These are phyloP conservation scores for Salvelinus sp. DNA, from an alignment of 2,113 vertebrate species.

Conservation along the genomic window DNA sequence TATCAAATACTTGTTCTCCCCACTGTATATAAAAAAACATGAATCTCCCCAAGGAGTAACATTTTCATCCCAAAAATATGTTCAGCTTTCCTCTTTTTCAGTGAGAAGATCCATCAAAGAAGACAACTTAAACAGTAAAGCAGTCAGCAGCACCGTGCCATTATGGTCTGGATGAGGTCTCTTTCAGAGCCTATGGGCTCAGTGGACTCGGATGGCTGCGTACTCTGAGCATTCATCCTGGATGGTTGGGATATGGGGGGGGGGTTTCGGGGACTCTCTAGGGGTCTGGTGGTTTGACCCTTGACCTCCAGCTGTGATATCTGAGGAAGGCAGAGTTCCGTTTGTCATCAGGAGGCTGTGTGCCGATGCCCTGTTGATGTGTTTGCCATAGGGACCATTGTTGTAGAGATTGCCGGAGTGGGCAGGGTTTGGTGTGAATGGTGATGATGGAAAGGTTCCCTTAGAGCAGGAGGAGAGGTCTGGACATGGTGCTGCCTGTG, in stretches of 20 bases:
- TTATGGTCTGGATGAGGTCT: too few species aligned
- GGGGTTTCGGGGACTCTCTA: not conserved
- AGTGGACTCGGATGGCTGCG: not conserved
- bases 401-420: not conserved
- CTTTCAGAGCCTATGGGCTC: not conserved
- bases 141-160: too few species aligned
- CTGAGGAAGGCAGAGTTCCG: not conserved
- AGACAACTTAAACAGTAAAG: too few species aligned
- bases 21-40: too few species aligned
- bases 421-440: not conserved
- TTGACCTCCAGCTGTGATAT: not conserved
- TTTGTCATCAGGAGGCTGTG: not conserved
- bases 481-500: constrained; percentile 3
- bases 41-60: too few species aligned
- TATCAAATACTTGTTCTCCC: too few species aligned
- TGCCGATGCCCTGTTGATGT: not conserved
- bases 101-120: too few species aligned
- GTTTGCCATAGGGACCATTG: not conserved
- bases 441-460: not conserved
- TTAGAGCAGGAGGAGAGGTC: constrained; percentile 4
- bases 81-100: too few species aligned
- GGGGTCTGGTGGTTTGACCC: not conserved
- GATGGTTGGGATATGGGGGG: not conserved
- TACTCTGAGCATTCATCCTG: not conserved
- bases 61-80: too few species aligned